Conservation (phyloP, 2,113 vertebrate species). For the Cheilinus undulatus region DNA sequence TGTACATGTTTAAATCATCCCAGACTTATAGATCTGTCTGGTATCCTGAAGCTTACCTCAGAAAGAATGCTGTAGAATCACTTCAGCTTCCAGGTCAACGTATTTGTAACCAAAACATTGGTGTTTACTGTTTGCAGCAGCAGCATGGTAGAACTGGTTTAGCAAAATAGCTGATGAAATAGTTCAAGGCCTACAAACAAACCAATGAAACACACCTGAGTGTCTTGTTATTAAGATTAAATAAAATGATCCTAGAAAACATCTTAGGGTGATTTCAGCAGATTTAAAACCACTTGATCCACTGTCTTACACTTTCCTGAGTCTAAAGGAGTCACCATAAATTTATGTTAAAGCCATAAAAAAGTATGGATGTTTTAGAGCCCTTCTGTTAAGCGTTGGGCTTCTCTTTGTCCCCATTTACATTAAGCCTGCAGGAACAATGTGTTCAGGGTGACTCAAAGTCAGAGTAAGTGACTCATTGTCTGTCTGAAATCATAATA, state of each 20-base stretch:
- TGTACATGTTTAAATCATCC: too few species aligned
- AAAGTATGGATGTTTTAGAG: background rate
- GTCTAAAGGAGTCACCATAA: background rate
- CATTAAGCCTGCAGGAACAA: conserved; percentile 47
- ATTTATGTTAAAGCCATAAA: background rate
- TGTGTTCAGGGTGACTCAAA: conserved; percentile 65
- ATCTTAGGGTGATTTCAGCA: background rate
- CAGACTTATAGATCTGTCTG: too few species aligned
- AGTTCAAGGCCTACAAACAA: conserved; percentile 41
- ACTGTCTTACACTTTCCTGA: background rate
- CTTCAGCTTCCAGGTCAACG: background rate
- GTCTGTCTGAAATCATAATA: conserved; percentile 11
- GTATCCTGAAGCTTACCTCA: background rate
- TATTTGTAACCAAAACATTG: conserved; percentile 45
- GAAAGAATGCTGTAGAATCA: background rate
- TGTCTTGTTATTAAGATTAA: background rate
- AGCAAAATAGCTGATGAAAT: conserved; percentile 34
- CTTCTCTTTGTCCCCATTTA: conserved; percentile 1
- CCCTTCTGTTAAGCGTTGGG: background rate
- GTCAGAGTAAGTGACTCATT: conserved; percentile 39
- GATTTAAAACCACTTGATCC: background rate
- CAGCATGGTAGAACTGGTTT: conserved; percentile 48
- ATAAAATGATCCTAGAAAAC: background rate
- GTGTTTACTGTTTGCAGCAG: conserved; percentile 42
- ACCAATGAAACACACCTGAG: too few species aligned